Conservation (phyloP, 2,888 invertebrate species). For the Vesta saturnalis region DNA sequence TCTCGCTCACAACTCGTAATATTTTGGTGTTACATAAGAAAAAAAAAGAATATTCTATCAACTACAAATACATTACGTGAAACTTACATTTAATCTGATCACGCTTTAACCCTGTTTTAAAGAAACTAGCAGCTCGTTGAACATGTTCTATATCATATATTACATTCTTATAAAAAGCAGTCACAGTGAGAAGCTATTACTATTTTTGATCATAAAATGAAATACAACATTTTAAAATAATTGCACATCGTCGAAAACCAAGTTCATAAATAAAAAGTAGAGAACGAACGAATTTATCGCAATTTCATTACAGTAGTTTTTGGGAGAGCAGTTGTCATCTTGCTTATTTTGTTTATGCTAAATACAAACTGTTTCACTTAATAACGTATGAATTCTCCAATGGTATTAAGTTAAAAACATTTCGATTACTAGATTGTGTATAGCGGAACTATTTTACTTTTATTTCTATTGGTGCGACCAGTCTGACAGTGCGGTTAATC, state of each 20-base stretch:
- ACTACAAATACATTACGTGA: not conserved
- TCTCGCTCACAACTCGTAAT: not conserved
- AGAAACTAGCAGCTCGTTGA: not conserved
- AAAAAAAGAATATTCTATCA: not conserved
- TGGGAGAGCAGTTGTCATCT: not conserved
- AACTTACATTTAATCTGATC: not conserved
- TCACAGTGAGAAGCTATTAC: slow-evolving; percentile 9
- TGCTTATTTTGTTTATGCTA: not conserved
- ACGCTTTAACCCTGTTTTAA: not conserved
- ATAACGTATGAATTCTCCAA: not conserved
- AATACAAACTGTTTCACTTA: not conserved
- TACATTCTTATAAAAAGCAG: slow-evolving; percentile 13
- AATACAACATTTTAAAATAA: slow-evolving; percentile 11
- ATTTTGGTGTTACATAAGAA: not conserved
- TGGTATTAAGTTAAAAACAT: not conserved
- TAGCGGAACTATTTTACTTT: slow-evolving; percentile 31
- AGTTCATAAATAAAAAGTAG: not conserved
- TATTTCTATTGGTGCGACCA: slow-evolving; percentile 33
- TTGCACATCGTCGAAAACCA: not conserved
- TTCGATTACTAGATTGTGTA: slow-evolving; percentile 14
- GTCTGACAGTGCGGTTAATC: slow-evolving; percentile 41
- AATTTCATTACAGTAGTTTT: not conserved
- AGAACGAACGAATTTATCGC: not conserved
- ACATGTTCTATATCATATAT: slow-evolving; percentile 8
- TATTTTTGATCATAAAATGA: slow-evolving; percentile 7